phyloP scores from a whole-genome alignment of 2,797 vertebrate genomes.

The Sebastes kiyomatsui region DNA sequence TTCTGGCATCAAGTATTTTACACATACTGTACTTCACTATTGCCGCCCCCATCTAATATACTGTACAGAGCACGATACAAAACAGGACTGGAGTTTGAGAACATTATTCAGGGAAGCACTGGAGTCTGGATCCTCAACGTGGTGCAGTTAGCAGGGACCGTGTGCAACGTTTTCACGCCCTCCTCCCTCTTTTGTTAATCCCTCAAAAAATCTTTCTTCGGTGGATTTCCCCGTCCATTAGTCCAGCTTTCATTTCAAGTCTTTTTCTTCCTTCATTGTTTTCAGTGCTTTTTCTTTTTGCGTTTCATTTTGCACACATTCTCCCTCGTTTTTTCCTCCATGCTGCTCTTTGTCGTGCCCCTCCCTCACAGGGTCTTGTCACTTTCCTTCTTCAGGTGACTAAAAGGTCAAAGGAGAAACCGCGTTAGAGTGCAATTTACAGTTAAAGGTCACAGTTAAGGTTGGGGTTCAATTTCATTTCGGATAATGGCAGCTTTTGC shows the following conservation, averaged over 20 bases:
- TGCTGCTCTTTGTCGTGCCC: slow-evolving; percentile 68
- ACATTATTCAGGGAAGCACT: slow-evolving; percentile 65
- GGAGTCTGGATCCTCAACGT: slow-evolving; percentile 57
- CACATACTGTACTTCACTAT: slow-evolving; percentile 79
- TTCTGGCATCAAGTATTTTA: slow-evolving; percentile 83
- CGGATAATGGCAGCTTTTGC: neutral
- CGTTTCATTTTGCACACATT: slow-evolving; percentile 49
- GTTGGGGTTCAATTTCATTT: neutral
- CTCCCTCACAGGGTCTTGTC: slow-evolving; percentile 96
- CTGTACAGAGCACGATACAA: slow-evolving; percentile 82
- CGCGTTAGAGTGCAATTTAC: neutral
- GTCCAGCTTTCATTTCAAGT: slow-evolving; percentile 45
- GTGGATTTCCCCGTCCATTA: slow-evolving; percentile 36
- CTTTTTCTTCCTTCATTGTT: slow-evolving; percentile 53
- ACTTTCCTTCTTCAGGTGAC: slow-evolving; percentile 99
- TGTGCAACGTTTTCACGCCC: slow-evolving; percentile 57
- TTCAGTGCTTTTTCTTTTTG: slow-evolving; percentile 65
- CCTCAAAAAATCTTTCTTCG: slow-evolving; percentile 41
- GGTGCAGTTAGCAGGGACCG: slow-evolving; percentile 57
- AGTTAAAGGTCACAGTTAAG: slow-evolving; percentile 11
- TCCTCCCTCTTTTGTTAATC: slow-evolving; percentile 45
- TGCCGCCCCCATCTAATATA: slow-evolving; percentile 71
- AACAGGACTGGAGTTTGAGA: slow-evolving; percentile 70
- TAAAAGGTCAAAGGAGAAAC: slow-evolving; percentile 68
- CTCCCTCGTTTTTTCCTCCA: slow-evolving; percentile 48